Evolutionary conservation across 2,888 invertebrate genomes (phyloP).

Genomic region (Tinea trinotella): DNA sequence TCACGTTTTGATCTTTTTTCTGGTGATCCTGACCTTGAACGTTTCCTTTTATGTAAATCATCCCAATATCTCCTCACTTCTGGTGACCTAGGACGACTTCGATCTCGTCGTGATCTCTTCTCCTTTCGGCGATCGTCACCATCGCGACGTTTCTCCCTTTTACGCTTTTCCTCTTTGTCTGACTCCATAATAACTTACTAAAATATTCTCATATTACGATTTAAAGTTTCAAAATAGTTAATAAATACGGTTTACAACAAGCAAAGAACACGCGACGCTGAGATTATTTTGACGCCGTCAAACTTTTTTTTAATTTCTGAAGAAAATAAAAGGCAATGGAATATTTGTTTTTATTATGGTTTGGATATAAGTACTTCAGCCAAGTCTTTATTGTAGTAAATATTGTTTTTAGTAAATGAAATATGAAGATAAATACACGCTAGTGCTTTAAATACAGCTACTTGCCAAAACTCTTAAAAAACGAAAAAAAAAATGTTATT

Average conservation of each 20-base stretch:
- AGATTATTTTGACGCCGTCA: background rate
- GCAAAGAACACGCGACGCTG: background rate
- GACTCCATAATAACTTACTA: slow-evolving; percentile 36
- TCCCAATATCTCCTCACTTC: slow-evolving; percentile 26
- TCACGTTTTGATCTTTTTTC: slow-evolving; percentile 36
- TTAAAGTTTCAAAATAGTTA: background rate
- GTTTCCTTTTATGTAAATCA: slow-evolving; percentile 42
- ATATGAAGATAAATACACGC: no score
- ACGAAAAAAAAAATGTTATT: no score
- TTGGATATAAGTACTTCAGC: no score
- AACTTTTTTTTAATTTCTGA: background rate
- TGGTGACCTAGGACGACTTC: slow-evolving; percentile 44
- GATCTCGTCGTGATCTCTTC: slow-evolving; percentile 41
- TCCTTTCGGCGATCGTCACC: slow-evolving; percentile 40
- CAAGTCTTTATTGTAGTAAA: no score
- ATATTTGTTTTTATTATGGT: no score
- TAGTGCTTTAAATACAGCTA: no score
- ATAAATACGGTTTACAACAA: background rate
- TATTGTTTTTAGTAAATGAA: no score
- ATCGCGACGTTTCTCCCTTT: slow-evolving; percentile 41
- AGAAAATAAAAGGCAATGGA: no score
- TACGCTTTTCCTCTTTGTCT: slow-evolving; percentile 43
- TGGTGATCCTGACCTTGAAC: slow-evolving; percentile 43
- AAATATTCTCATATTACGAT: background rate
- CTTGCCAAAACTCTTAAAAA: no score